Evolutionary conservation across 2,797 vertebrate species (phyloP).

Genomic region (Anas georgica): DNA sequence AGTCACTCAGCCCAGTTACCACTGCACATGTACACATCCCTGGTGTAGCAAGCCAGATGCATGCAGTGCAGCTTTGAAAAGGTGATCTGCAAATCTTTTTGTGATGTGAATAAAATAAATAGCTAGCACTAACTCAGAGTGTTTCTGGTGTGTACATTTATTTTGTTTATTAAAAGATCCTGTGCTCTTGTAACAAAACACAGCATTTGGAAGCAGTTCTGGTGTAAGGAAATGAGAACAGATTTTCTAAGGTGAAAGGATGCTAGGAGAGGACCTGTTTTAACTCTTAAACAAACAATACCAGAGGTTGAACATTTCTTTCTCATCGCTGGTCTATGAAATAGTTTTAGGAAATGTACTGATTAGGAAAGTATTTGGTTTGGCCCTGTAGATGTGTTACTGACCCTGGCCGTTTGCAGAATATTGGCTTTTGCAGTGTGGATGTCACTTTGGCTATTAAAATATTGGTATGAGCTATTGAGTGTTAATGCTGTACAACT

Average conservation of each 20-base stretch:
- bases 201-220: conserved; percentile 18
- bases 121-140: conserved; percentile 13
- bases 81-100: conserved; percentile 31
- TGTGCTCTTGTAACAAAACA: conserved; percentile 13
- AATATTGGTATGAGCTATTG: conserved; percentile 9
- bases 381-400: conserved; percentile 11
- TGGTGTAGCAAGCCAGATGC: background rate
- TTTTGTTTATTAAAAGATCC: conserved; percentile 46
- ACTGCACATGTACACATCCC: background rate
- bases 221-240: conserved; percentile 38
- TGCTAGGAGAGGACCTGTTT: conserved; percentile 4
- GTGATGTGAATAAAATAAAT: conserved; percentile 48
- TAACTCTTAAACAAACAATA: conserved; percentile 30
- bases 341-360: conserved; percentile 39
- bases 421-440: conserved; percentile 1
- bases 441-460: conserved; percentile 21
- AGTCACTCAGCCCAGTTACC: background rate
- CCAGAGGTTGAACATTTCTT: background rate
- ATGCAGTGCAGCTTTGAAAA: conserved; percentile 34
- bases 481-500: background rate
- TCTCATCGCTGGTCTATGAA: conserved; percentile 23
- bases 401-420: conserved; percentile 29
- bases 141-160: conserved; percentile 18
- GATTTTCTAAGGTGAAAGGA: conserved; percentile 34
- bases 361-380: conserved; percentile 41